Conservation (phyloP, 2,888 invertebrate genomes). For the Apamea sordens region DNA sequence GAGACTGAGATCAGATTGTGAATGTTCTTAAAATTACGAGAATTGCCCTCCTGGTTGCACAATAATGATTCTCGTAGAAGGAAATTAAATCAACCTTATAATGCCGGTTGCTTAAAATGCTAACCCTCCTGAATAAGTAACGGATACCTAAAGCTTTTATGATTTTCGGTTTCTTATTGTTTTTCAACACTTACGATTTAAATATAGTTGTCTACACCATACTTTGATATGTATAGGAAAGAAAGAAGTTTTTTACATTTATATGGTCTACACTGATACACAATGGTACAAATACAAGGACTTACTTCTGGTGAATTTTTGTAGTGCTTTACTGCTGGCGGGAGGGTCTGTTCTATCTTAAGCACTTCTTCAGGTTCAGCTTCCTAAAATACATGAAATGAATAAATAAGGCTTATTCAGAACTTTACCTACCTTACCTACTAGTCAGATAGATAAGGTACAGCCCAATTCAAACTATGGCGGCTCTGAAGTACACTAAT, state of each 20-base stretch:
- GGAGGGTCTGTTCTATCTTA: not conserved
- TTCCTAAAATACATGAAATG: not conserved
- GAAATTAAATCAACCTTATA: not conserved
- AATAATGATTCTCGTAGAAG: no score
- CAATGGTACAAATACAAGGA: not conserved
- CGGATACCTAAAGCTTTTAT: not conserved
- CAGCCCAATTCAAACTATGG: not conserved
- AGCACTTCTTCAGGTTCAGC: not conserved
- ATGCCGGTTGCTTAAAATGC: not conserved
- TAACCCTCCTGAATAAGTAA: not conserved
- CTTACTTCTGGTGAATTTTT: conserved; percentile 10
- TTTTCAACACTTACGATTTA: not conserved
- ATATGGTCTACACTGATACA: not conserved
- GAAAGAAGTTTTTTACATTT: not conserved
- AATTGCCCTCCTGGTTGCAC: no score
- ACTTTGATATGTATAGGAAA: not conserved
- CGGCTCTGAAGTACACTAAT: not conserved
- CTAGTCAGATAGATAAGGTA: not conserved
- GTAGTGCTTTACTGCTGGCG: not conserved
- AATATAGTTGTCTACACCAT: not conserved
- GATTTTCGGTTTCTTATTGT: not conserved
- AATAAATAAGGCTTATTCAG: not conserved
- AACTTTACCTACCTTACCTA: not conserved
- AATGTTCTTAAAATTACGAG: no score
- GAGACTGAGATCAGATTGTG: no score